Conservation (phyloP, 2,113 vertebrate species). For the Lepus europaeus region DNA sequence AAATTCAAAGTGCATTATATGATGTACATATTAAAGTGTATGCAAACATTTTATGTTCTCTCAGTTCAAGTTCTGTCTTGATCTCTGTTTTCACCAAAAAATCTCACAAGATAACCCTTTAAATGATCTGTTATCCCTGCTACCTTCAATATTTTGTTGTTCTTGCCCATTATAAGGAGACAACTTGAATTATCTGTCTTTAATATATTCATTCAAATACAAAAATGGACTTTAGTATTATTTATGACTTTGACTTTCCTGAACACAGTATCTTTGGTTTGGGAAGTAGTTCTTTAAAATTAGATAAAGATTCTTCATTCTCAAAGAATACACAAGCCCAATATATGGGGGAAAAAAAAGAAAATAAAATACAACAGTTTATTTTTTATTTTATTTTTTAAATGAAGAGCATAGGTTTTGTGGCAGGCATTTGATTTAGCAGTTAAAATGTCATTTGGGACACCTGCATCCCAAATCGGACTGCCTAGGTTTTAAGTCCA, state of each 20-base stretch:
- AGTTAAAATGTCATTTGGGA: too few relatives aligned
- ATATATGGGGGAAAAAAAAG: slow-evolving; percentile 44
- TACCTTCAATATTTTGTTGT: slow-evolving; percentile 57
- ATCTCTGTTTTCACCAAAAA: slow-evolving; percentile 54
- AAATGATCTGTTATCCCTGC: slow-evolving; percentile 43
- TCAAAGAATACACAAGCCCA: slow-evolving; percentile 16
- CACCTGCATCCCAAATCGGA: too few relatives aligned
- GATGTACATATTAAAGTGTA: background rate
- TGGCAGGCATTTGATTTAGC: too few relatives aligned
- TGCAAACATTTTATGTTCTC: slow-evolving; percentile 27
- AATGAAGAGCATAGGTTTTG: slow-evolving; percentile 53
- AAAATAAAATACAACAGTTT: background rate
- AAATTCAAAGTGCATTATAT: slow-evolving; percentile 61
- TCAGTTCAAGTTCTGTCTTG: slow-evolving; percentile 40
- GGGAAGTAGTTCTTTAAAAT: slow-evolving; percentile 72
- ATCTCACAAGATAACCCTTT: slow-evolving; percentile 44
- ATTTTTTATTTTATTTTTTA: slow-evolving; percentile 21
- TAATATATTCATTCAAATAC: slow-evolving; percentile 69
- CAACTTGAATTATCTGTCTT: slow-evolving; percentile 52
- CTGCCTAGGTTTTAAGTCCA: too few relatives aligned
- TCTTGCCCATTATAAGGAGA: slow-evolving; percentile 57
- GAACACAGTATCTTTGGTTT: slow-evolving; percentile 61
- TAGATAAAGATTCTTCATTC: slow-evolving; percentile 69
- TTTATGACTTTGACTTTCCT: slow-evolving; percentile 70
- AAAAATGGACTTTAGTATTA: slow-evolving; percentile 49